These are phyloP conservation scores for Pachyramphus minor DNA, from an alignment of 2,113 vertebrate genomes.

Conservation along the genomic window DNA sequence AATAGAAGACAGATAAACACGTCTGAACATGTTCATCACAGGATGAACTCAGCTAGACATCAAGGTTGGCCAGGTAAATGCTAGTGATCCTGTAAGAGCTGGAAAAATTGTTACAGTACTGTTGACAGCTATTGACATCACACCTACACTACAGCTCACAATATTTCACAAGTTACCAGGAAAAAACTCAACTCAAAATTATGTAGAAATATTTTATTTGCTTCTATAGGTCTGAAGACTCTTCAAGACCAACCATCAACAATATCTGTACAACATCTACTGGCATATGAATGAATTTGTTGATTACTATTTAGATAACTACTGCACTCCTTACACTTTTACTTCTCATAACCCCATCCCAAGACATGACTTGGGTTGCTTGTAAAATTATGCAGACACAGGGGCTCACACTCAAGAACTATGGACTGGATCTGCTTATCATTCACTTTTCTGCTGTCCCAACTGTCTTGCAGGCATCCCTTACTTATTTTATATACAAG, in stretches of 20 bases:
- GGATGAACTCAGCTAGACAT: neutral
- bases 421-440: neutral
- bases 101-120: neutral
- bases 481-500: neutral
- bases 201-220: neutral
- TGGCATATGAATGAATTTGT: neutral
- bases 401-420: neutral
- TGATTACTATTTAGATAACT: neutral
- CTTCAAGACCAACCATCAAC: neutral
- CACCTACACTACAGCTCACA: neutral
- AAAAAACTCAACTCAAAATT: neutral
- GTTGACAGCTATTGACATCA: neutral
- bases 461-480: neutral
- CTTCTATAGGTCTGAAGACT: neutral
- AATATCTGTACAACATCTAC: neutral
- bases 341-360: neutral
- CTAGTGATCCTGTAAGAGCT: neutral
- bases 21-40: neutral
- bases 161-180: neutral
- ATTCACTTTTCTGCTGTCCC: neutral
- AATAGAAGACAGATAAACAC: neutral
- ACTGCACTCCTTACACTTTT: neutral
- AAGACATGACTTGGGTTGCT: neutral
- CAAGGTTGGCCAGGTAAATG: neutral
- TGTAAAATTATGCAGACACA: neutral